Evolutionary conservation across 1,140 invertebrate species (phyloP), one percentile per base, ranked within the genome.

Genomic region (Meloidogyne exigua): DNA sequence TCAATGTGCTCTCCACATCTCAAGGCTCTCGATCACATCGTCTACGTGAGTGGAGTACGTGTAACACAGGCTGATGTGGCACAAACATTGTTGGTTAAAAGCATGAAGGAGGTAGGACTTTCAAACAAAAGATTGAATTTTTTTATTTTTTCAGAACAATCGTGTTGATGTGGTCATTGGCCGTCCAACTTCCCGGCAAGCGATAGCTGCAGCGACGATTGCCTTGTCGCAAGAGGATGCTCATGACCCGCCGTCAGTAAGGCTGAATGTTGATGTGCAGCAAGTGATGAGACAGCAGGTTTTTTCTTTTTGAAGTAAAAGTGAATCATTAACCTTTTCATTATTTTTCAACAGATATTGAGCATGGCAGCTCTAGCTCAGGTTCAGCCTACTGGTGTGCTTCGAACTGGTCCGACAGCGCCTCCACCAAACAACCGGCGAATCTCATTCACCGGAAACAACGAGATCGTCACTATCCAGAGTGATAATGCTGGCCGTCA

Each of bases 401-500:
- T 57, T n/a, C 49, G 49, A 0, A 7, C n/a, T 7, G 49, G 49
- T n/a, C 49, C 49, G 5, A 57, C 49, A 57, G 18, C 49, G n/a
- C 49, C 49, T 57, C 49, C n/a, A 57, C 49, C 49, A 3, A 3
- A 3, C n/a, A 57, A n/a, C n/a, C 49, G 49, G 2, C 49, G 49
- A 18, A 57, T 57, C 49, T n/a, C 49, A 5, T 57, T 57, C 49
- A 57, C 49, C 18, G 49, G 49, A n/a, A 57, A 57, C 49, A 57
- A 57, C 49, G 49, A 57, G 18, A 57, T 57, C 49, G 49, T 57
- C 18, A 0, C 49, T 18, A 57, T 57, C 49, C 49, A 57, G 49
- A 57, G 49, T n/a, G 49, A 57, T 57, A 57, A 57, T 57, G 49
- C 21, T 57, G 49, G 49, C 49, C 49, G 49, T n/a, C 49, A 57